Evolutionary conservation across 2,888 invertebrate species (phyloP).

Genomic region (Nomada goodeniana): DNA sequence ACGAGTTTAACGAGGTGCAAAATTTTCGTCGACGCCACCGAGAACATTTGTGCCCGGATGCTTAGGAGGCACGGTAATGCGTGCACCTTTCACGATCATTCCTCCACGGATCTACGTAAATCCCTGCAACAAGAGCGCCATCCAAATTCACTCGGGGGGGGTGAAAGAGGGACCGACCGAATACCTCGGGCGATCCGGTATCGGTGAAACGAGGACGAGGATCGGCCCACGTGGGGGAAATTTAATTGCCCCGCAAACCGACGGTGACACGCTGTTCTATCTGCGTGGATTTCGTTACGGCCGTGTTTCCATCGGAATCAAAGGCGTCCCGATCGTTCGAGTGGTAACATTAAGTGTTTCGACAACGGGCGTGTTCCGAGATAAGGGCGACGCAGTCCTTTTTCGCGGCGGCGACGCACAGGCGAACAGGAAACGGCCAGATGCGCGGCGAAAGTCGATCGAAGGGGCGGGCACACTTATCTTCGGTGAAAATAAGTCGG

Average conservation of each 20-base stretch:
- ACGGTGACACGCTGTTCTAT: constrained; percentile 42
- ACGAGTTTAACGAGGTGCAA: no score
- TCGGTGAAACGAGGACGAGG: neutral
- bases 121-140: neutral
- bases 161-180: neutral
- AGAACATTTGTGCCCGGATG: no score
- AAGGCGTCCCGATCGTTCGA: constrained; percentile 29
- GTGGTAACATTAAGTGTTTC: constrained; percentile 59
- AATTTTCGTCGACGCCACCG: no score
- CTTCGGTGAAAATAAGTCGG: constrained; percentile 43
- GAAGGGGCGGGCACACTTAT: constrained; percentile 12
- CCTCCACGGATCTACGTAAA: no score
- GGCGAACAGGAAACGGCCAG: constrained; percentile 41
- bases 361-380: constrained; percentile 63
- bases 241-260: constrained; percentile 45
- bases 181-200: neutral
- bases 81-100: no score
- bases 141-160: neutral
- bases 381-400: constrained; percentile 40
- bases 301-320: constrained; percentile 42
- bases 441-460: constrained; percentile 48
- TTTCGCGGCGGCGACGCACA: constrained; percentile 2
- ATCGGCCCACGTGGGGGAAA: constrained; percentile 14
- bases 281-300: constrained; percentile 30
- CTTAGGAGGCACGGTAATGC: no score